Percentiles rank a stretch among this genome's conserved stretches.
These are phyloP conservation scores for Cephalopholis sonnerati DNA, from an alignment of 2,113 vertebrate genomes.

Conservation along the genomic window DNA sequence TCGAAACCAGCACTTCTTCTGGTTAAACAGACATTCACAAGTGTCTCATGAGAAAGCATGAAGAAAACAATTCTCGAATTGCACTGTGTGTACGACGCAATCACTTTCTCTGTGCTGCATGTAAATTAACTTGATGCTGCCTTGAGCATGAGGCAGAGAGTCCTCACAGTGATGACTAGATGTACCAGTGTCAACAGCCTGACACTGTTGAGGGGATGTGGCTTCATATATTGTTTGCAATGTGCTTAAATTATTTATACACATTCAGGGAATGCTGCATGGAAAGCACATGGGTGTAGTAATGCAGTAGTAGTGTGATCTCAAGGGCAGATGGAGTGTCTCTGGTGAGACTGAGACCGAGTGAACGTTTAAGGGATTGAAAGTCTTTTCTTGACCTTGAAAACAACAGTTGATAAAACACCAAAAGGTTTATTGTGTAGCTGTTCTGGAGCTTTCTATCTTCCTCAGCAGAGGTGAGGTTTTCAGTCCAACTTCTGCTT, in stretches of 20 bases:
- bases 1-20: neutral
- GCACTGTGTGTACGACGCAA: neutral
- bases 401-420: neutral
- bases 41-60: neutral
- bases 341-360: too few relatives aligned
- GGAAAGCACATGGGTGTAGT: neutral
- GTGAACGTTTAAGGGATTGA: neutral
- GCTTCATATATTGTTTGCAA: neutral
- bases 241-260: neutral
- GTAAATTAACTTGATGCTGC: slow-evolving; percentile 3
- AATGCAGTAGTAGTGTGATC: neutral
- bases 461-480: too few relatives aligned
- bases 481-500: too few relatives aligned
- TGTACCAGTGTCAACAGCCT: neutral
- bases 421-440: too few relatives aligned
- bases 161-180: slow-evolving; percentile 10
- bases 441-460: too few relatives aligned
- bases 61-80: slow-evolving; percentile 41
- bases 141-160: neutral
- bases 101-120: neutral
- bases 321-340: too few relatives aligned
- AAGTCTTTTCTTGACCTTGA: neutral
- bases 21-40: neutral
- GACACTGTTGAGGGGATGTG: neutral
- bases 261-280: neutral